These are phyloP conservation scores for Batillaria attramentaria DNA, from an alignment of 1,140 invertebrate species.

Conservation along the genomic window DNA sequence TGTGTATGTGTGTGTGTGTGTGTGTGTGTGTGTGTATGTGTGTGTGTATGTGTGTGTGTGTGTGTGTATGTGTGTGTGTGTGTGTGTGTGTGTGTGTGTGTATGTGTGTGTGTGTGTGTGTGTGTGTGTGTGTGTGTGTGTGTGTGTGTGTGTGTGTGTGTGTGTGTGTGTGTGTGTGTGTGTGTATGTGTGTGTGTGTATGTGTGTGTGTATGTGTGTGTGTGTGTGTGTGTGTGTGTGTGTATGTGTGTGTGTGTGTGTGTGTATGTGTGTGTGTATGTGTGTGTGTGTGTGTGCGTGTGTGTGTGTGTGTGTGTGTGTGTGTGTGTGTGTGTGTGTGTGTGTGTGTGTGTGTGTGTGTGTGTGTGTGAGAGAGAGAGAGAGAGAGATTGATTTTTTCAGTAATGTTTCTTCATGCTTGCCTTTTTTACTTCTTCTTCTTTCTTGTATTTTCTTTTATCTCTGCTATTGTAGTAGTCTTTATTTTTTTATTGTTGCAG, in stretches of 20 bases:
- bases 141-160: background rate
- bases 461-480: no score
- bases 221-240: background rate
- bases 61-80: background rate
- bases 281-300: background rate
- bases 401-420: no score
- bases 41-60: background rate
- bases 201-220: background rate
- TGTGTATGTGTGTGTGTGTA: background rate
- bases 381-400: no score
- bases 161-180: background rate
- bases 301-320: conserved; percentile 1
- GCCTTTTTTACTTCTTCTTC: no score
- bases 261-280: background rate
- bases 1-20: background rate
- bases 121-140: background rate
- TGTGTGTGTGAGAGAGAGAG: background rate
- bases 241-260: background rate
- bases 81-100: conserved; percentile 2
- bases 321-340: conserved; percentile 12
- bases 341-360: background rate
- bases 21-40: background rate
- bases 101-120: background rate
- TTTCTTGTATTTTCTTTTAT: no score
- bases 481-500: no score